Evolutionary conservation across 2,888 invertebrate genomes (phyloP), one percentile per base, ranked within the genome.

Genomic region (Molorchus minor): DNA sequence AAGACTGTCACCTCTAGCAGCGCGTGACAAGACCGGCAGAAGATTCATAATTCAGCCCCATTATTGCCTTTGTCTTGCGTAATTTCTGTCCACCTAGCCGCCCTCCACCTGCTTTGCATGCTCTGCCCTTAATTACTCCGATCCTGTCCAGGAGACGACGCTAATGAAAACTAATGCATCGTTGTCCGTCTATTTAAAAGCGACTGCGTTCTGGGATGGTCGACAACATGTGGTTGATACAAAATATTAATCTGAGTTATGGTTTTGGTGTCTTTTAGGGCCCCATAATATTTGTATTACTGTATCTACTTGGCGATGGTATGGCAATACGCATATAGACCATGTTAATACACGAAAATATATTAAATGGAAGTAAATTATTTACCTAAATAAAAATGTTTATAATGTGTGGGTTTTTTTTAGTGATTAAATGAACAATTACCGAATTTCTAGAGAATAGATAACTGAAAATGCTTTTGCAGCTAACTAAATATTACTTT

Each of bases 161-260:
- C 56, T 65, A 65, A 68, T 65, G 65, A 70, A 67, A 67, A 65
- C 63, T 65, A 62, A 64, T 67, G 62, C 33, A 53, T 40, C 52
- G 40, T 45, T 25, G 38, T 12, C 38, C 20, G 40, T 13, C 40
- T 46, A 36, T 20, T 40, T 38, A 55, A 46, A 55, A 55, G 46
- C 25, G 46, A 33, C 20, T 33, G 44, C 12, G 10, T 51, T 51
- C 29, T 38, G 36, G 25, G 36, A 54, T 30, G 29, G 45, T 19
- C 30, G 38, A 41, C 55, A 38, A 46, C 46, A 46, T 45, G 46
- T 41, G 52, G 40, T 52, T 41, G 52, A 52, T 52, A 41, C 41
- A 41, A 52, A 52, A 25, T 41, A 52, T 52, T 52, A 52, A 52
- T 52, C 52, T 52, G 20, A 7, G 52, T 52, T 52, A 52, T 19